A percentile compares a stretch with the other conserved stretches of the same genome.
These are phyloP conservation scores for Caerostris darwini DNA, from an alignment of 1,140 invertebrate species.

Conservation along the genomic window DNA sequence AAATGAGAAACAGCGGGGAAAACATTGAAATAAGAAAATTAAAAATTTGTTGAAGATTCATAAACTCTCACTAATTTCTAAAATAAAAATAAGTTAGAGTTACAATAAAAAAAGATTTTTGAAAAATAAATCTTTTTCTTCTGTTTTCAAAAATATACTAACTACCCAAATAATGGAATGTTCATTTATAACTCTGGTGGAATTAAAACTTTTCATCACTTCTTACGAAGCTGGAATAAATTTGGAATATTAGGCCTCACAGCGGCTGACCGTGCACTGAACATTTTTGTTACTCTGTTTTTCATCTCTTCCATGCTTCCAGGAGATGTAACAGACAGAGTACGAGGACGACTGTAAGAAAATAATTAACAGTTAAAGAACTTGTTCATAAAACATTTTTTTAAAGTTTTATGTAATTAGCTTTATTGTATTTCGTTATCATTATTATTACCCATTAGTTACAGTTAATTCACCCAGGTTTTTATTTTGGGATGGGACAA, in stretches of 20 bases:
- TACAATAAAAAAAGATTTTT: not conserved
- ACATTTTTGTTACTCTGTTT: constrained; percentile 85
- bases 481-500: too few species aligned
- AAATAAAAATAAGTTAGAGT: constrained; percentile 15
- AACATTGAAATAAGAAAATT: not conserved
- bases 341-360: constrained; percentile 75
- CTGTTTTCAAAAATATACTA: not conserved
- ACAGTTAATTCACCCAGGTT: too few species aligned
- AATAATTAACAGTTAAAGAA: constrained; percentile 10
- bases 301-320: constrained; percentile 85
- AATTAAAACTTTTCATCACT: constrained; percentile 31
- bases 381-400: not conserved
- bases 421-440: too few species aligned
- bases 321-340: constrained; percentile 68
- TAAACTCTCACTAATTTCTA: not conserved
- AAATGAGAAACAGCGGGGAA: not conserved
- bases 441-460: too few species aligned
- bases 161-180: not conserved
- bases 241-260: constrained; percentile 77
- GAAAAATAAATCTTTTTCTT: not conserved
- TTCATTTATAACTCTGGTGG: not conserved
- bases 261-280: constrained; percentile 81
- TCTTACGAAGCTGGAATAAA: constrained; percentile 78
- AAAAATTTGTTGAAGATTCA: not conserved
- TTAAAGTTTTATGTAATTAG: not conserved